phyloP scores from a whole-genome alignment of 2,888 invertebrate genomes.

The Drosophila maculinotata region DNA sequence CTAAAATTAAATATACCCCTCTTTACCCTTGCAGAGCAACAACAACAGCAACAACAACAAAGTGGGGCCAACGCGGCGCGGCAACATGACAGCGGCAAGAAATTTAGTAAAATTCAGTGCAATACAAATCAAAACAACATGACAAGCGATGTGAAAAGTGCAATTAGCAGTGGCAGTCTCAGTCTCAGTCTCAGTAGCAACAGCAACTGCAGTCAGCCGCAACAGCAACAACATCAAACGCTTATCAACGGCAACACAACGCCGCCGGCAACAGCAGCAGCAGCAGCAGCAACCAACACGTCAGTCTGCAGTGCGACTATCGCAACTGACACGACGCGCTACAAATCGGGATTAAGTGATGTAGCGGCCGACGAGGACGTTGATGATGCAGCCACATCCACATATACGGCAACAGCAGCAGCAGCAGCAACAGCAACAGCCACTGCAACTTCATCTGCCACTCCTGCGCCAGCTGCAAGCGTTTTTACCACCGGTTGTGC shows the following conservation, averaged over 20 bases:
- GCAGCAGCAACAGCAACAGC: slow-evolving; percentile 18
- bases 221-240: slow-evolving; percentile 64
- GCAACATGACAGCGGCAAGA: slow-evolving; percentile 73
- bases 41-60: slow-evolving; percentile 28
- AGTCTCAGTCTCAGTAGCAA: slow-evolving; percentile 28
- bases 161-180: slow-evolving; percentile 75
- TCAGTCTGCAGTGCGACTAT: slow-evolving; percentile 63
- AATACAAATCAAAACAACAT: slow-evolving; percentile 82
- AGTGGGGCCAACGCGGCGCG: slow-evolving; percentile 47
- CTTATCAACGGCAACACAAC: slow-evolving; percentile 71
- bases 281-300: slow-evolving; percentile 52
- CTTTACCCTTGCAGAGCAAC: slow-evolving; percentile 55
- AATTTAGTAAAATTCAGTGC: slow-evolving; percentile 77
- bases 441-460: slow-evolving; percentile 56
- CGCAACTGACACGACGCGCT: slow-evolving; percentile 77
- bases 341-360: slow-evolving; percentile 80
- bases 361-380: slow-evolving; percentile 65
- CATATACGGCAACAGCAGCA: slow-evolving; percentile 17
- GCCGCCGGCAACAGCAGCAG: slow-evolving; percentile 51
- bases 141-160: slow-evolving; percentile 79
- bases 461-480: slow-evolving; percentile 57
- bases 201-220: slow-evolving; percentile 36
- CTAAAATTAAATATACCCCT: slow-evolving; percentile 40
- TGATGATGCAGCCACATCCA: slow-evolving; percentile 50
- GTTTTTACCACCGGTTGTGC: slow-evolving; percentile 81